Conservation (phyloP, 92 coral and sea anemone species). For the Porites cylindrica region DNA sequence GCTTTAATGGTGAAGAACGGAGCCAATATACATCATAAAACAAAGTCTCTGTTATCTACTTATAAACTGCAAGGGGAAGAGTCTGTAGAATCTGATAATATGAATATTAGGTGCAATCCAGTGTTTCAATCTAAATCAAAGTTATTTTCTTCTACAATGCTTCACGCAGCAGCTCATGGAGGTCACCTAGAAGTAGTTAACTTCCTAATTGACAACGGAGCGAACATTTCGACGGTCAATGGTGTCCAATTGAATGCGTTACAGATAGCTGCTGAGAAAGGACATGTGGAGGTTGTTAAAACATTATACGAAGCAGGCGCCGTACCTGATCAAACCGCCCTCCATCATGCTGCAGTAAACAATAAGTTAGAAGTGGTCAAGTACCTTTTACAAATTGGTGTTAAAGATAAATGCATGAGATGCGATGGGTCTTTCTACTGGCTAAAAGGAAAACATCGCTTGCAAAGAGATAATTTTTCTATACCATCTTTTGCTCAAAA, state of each 20-base stretch:
- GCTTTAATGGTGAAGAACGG: constrained; percentile 56
- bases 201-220: constrained; percentile 49
- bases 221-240: constrained; percentile 20
- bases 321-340: constrained; percentile 63
- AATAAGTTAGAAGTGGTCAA: too few relatives aligned
- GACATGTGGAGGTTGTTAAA: constrained; percentile 64
- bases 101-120: not conserved
- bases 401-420: constrained; percentile 59
- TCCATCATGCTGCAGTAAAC: constrained; percentile 1
- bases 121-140: constrained; percentile 44
- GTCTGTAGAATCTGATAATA: not conserved
- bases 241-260: constrained; percentile 55
- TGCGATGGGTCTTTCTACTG: constrained; percentile 76
- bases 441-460: constrained; percentile 40
- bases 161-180: constrained; percentile 28
- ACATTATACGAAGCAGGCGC: constrained; percentile 58
- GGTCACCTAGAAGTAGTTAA: constrained; percentile 52
- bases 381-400: constrained; percentile 44
- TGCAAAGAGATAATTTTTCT: constrained; percentile 12
- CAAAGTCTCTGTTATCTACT: constrained; percentile 11
- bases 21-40: constrained; percentile 58
- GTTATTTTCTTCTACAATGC: constrained; percentile 58
- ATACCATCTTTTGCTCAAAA: too few relatives aligned
- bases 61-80: not conserved
- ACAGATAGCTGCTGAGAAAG: constrained; percentile 71